A percentile compares a stretch with the other conserved stretches of the same genome.
Evolutionary conservation across 2,113 vertebrate genomes (phyloP).

Genomic region (human): DNA sequence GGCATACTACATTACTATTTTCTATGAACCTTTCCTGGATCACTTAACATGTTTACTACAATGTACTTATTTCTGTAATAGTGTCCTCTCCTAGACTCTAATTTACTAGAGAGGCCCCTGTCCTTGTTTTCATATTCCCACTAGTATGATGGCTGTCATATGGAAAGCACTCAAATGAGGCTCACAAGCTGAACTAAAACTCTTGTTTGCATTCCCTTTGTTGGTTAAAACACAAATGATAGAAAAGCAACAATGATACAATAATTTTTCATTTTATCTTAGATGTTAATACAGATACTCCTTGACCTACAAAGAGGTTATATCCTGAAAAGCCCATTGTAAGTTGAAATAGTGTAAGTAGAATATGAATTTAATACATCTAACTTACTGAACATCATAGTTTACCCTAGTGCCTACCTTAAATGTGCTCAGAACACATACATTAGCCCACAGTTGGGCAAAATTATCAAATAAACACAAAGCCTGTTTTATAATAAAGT

Average conservation of each 20-base stretch:
- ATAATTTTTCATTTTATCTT: background rate
- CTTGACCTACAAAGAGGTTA: background rate
- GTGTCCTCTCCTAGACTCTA: background rate
- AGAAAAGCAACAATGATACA: background rate
- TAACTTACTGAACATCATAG: background rate
- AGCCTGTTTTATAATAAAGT: background rate
- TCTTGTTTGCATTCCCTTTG: too few relatives aligned
- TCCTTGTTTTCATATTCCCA: background rate
- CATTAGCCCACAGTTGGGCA: background rate
- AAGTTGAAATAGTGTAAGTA: background rate
- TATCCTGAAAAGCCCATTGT: background rate
- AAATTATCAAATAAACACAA: background rate
- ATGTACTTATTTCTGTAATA: background rate
- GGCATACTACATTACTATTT: background rate
- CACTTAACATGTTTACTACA: background rate
- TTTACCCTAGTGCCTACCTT: background rate
- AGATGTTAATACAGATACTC: background rate
- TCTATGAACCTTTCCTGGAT: background rate
- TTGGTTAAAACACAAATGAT: background rate
- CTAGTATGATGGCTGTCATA: background rate
- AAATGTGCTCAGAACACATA: background rate
- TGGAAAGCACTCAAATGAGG: background rate
- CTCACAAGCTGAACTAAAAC: background rate
- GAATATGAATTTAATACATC: background rate
- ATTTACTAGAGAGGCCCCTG: too few relatives aligned